Percentiles rank a stretch among this genome's conserved stretches.
Conservation (phyloP, 2,113 vertebrate genomes). For the Ameiurus melas region DNA sequence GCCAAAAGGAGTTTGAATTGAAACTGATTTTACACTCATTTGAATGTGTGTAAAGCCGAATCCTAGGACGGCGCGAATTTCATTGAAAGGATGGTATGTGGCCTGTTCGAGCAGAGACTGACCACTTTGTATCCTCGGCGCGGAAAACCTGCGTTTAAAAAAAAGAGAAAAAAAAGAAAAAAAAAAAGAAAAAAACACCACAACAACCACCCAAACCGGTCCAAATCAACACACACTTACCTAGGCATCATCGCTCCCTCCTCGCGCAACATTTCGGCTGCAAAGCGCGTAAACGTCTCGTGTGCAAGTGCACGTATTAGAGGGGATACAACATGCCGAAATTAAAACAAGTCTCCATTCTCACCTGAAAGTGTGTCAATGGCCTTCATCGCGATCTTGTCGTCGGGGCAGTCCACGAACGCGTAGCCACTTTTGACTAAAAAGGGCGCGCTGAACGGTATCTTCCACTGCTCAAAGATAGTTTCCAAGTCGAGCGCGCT, state of each 20-base stretch:
- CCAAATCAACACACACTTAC: background rate
- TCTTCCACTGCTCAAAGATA: constrained; percentile 96
- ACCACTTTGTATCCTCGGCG: background rate
- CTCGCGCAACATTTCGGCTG: background rate
- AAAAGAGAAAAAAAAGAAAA: constrained; percentile 6
- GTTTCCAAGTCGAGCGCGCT: constrained; percentile 92
- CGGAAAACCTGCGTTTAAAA: constrained; percentile 28
- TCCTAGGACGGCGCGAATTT: background rate
- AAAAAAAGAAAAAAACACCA: background rate
- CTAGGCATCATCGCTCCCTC: too few species aligned
- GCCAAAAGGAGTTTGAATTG: background rate
- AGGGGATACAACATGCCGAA: too few species aligned
- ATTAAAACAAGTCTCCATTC: constrained; percentile 38
- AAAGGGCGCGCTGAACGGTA: constrained; percentile 91
- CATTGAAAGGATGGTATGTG: background rate
- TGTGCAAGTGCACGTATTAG: background rate
- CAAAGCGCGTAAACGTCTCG: background rate
- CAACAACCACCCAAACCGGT: background rate
- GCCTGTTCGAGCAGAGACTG: background rate
- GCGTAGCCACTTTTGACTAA: constrained; percentile 96
- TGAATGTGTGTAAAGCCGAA: background rate
- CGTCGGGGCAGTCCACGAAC: constrained; percentile 98
- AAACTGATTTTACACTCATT: constrained; percentile 14
- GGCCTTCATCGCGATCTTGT: constrained; percentile 96
- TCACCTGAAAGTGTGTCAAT: constrained; percentile 98